Percentiles rank a stretch among this genome's conserved stretches.
Conservation (phyloP, 2,113 vertebrate species). For the Empidonax traillii region DNA sequence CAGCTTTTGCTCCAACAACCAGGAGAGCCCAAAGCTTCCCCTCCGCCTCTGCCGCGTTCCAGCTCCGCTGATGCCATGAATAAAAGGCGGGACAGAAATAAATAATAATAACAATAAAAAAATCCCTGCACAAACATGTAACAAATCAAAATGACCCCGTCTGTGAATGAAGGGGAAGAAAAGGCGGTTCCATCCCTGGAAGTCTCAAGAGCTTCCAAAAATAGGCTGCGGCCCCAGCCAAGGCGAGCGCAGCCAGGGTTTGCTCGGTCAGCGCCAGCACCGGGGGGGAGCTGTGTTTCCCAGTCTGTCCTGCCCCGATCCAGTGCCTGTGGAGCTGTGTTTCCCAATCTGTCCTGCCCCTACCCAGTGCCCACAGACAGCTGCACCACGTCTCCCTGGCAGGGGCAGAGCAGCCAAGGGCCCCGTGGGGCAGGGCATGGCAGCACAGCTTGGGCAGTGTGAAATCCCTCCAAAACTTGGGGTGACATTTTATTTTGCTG, state of each 20-base stretch:
- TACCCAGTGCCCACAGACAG: accelerated
- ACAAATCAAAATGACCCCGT: neutral
- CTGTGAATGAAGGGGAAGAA: constrained; percentile 45
- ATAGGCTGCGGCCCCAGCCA: neutral
- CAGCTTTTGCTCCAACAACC: neutral
- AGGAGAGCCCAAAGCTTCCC: neutral
- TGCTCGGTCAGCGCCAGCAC: neutral
- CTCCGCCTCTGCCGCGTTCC: accelerated
- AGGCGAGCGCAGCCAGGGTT: neutral
- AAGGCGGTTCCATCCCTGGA: neutral
- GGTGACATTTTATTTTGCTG: neutral
- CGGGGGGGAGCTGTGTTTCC: neutral
- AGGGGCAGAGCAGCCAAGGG: neutral
- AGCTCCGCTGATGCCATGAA: neutral
- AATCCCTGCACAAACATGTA: accelerated
- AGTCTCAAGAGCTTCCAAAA: constrained; percentile 49
- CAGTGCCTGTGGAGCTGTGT: neutral
- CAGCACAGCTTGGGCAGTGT: accelerated
- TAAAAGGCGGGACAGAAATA: neutral
- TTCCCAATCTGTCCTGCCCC: neutral
- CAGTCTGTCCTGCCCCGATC: neutral
- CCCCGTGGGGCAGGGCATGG: neutral
- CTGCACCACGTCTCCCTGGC: neutral
- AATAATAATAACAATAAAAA: neutral
- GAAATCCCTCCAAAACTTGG: neutral